A percentile compares a stretch with the other conserved stretches of the same genome.
These are phyloP conservation scores for Mionectes macconnelli DNA, from an alignment of 2,113 vertebrate genomes.

Conservation along the genomic window DNA sequence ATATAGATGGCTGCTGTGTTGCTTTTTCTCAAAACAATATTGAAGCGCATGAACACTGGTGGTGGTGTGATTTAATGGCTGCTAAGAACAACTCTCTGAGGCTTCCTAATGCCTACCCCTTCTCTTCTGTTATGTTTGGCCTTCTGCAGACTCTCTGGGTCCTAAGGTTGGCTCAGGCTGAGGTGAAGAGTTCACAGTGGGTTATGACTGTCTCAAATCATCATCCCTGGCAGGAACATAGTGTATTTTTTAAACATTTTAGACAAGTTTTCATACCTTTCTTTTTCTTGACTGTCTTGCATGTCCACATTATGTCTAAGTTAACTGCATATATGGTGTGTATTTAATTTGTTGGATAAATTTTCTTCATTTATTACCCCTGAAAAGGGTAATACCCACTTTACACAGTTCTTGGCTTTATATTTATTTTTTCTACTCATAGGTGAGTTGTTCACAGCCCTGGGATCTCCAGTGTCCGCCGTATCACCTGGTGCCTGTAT, in stretches of 20 bases:
- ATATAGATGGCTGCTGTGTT: neutral
- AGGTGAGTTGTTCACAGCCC: neutral
- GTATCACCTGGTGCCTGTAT: accelerated
- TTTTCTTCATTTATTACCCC: neutral
- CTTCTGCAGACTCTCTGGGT: neutral
- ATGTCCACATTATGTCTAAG: neutral
- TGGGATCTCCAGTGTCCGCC: neutral
- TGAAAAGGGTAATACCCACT: neutral
- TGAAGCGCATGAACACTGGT: neutral
- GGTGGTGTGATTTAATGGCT: neutral
- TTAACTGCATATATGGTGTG: neutral
- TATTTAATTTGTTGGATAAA: neutral
- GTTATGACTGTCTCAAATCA: neutral
- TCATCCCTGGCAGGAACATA: accelerated
- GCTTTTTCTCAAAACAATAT: neutral
- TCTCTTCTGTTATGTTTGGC: neutral
- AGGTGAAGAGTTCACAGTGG: neutral
- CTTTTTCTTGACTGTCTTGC: neutral
- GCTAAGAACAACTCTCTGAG: neutral
- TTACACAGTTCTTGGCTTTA: neutral
- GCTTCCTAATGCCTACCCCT: neutral
- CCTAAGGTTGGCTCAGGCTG: neutral
- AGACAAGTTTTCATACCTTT: neutral
- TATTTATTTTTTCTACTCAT: neutral
- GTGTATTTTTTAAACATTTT: neutral